phyloP scores from a whole-genome alignment of 2,888 invertebrate genomes.

The Camponotus fellah region DNA sequence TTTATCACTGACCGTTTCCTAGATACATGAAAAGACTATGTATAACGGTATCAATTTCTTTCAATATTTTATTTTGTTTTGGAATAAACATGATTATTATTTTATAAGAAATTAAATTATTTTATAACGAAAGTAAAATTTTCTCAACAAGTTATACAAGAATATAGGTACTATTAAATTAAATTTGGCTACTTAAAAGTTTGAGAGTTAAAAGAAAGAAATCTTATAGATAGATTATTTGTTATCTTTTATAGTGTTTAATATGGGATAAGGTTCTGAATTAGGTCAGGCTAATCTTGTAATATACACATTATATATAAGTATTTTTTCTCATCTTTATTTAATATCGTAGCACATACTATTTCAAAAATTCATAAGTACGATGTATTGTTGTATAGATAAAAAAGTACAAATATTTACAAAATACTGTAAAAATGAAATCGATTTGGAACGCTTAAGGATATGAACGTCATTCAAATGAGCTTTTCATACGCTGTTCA shows the following conservation, averaged over 20 bases:
- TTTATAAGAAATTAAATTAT: not conserved
- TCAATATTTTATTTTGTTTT: not conserved
- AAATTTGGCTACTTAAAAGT: not conserved
- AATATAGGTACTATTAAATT: not conserved
- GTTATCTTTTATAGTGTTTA: not conserved
- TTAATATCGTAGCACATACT: constrained; percentile 75
- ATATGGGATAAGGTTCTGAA: not conserved
- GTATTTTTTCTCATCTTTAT: constrained; percentile 70
- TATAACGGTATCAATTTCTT: not conserved
- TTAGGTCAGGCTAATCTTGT: not conserved
- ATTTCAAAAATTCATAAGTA: constrained; percentile 77
- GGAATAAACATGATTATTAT: not conserved
- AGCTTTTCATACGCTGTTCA: constrained; percentile 70
- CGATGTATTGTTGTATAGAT: constrained; percentile 68
- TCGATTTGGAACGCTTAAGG: constrained; percentile 71
- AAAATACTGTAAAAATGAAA: constrained; percentile 80
- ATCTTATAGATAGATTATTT: not conserved
- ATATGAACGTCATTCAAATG: constrained; percentile 75
- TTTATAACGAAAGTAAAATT: not conserved
- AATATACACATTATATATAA: not conserved
- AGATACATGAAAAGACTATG: not conserved
- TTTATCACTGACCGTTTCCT: not conserved
- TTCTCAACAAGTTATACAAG: not conserved
- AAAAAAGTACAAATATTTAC: constrained; percentile 85
- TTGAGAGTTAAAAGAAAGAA: not conserved